phyloP scores from a whole-genome alignment of 1,140 invertebrate species.

The Diuraphis noxia region DNA sequence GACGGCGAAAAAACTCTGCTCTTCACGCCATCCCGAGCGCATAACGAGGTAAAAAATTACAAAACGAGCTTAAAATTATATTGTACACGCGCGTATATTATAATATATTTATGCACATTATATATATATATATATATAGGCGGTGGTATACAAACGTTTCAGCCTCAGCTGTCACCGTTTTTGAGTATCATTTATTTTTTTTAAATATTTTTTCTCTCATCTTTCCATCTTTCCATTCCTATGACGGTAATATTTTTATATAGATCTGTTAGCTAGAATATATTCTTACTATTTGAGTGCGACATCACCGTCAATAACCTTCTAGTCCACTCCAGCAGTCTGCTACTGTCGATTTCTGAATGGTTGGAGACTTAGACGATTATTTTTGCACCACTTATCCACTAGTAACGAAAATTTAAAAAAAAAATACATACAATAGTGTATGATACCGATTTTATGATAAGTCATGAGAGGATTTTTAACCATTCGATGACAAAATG shows the following conservation, averaged over 20 bases:
- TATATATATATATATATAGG: too few species aligned
- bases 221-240: background rate
- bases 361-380: background rate
- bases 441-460: background rate
- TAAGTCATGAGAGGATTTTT: background rate
- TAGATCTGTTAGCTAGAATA: background rate
- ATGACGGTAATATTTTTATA: background rate
- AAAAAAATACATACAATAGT: background rate
- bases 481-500: background rate
- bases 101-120: background rate
- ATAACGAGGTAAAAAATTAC: background rate
- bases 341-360: background rate
- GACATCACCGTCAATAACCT: fast-evolving
- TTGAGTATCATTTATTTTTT: background rate
- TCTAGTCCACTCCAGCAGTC: too few species aligned
- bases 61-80: background rate
- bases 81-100: background rate
- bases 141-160: background rate
- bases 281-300: background rate
- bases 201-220: background rate
- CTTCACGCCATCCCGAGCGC: slow-evolving; percentile 2
- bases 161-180: background rate
- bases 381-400: background rate
- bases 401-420: background rate
- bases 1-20: background rate